phyloP scores from a whole-genome alignment of 2,888 invertebrate species.

The Microchrysa polita region DNA sequence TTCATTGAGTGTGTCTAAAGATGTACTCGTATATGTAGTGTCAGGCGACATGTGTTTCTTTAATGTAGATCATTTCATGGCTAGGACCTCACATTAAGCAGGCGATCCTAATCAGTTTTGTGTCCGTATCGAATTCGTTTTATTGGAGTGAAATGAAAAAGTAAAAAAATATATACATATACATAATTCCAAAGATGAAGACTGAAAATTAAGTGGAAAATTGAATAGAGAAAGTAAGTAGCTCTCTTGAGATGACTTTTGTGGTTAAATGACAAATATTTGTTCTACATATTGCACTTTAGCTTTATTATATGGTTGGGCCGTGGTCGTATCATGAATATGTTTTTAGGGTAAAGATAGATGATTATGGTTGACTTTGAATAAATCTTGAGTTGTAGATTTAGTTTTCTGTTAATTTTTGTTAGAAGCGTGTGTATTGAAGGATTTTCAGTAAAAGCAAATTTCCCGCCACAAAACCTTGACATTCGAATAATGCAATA shows the following conservation, averaged over 20 bases:
- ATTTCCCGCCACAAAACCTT: too few species aligned
- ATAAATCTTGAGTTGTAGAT: too few species aligned
- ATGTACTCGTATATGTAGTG: neutral
- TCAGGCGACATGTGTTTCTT: slow-evolving; percentile 20
- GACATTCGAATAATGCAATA: too few species aligned
- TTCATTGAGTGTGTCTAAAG: slow-evolving; percentile 35
- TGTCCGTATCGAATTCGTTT: slow-evolving; percentile 21
- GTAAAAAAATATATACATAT: too few species aligned
- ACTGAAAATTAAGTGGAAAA: slow-evolving; percentile 35
- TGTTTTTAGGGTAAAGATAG: too few species aligned
- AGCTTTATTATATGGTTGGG: too few species aligned
- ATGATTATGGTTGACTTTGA: too few species aligned
- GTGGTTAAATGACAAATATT: slow-evolving; percentile 12
- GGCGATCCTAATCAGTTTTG: neutral
- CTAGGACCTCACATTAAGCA: slow-evolving; percentile 23
- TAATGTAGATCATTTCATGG: neutral
- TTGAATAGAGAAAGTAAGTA: slow-evolving; percentile 25
- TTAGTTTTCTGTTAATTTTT: too few species aligned
- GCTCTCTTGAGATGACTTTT: neutral
- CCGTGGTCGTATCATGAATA: too few species aligned
- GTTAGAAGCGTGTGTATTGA: too few species aligned
- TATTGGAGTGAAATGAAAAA: slow-evolving; percentile 10
- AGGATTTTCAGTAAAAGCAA: too few species aligned
- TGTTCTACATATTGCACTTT: too few species aligned
- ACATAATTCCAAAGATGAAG: neutral